Conservation (phyloP, 2,113 vertebrate species). For the Sula dactylatra region DNA sequence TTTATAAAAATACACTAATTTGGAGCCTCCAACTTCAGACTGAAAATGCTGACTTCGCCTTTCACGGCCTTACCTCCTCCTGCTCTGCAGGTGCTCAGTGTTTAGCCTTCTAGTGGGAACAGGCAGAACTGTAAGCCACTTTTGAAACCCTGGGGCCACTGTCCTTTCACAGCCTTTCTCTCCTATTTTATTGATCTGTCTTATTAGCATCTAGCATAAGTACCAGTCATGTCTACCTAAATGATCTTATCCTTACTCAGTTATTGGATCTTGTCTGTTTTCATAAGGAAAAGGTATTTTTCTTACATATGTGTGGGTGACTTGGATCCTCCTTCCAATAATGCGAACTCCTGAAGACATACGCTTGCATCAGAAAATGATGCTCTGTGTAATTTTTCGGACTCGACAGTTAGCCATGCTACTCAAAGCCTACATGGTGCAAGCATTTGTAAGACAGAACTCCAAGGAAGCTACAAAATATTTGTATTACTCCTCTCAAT, state of each 20-base stretch:
- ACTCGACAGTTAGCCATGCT: background rate
- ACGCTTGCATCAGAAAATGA: fast-evolving
- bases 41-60: background rate
- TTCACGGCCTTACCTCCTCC: background rate
- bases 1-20: background rate
- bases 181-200: background rate
- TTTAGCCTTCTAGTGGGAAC: background rate
- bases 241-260: background rate
- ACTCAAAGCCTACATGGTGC: background rate
- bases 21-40: background rate
- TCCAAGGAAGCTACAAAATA: background rate
- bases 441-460: background rate
- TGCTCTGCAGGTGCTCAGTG: background rate
- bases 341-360: background rate
- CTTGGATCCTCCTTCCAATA: background rate
- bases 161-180: background rate
- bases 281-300: background rate
- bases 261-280: background rate
- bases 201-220: background rate
- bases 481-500: background rate
- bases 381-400: background rate
- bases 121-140: background rate
- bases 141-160: background rate
- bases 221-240: background rate
- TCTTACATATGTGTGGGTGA: background rate